Conservation (phyloP, 2,797 vertebrate genomes). For the Sebastes glaucus region DNA sequence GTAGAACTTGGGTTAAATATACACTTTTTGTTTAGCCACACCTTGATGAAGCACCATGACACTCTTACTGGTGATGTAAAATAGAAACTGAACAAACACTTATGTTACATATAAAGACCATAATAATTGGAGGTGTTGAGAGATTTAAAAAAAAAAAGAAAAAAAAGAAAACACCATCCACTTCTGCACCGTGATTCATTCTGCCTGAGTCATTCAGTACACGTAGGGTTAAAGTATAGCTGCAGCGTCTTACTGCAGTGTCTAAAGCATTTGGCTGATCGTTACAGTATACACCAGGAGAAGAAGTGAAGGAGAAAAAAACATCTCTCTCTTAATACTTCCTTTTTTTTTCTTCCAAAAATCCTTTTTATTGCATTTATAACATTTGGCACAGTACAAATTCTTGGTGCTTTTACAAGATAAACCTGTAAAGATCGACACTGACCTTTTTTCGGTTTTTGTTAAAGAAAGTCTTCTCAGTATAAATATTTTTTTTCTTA, state of each 20-base stretch:
- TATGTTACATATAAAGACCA: not conserved
- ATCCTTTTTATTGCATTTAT: conserved; percentile 95
- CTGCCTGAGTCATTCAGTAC: conserved; percentile 74
- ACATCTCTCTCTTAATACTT: conserved; percentile 71
- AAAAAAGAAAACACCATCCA: conserved; percentile 76
- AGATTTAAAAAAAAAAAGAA: not conserved
- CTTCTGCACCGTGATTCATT: conserved; percentile 75
- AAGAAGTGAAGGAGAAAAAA: conserved; percentile 64
- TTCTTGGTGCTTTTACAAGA: conserved; percentile 91
- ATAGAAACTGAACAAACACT: not conserved
- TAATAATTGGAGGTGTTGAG: conserved; percentile 4
- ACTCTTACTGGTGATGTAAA: not conserved
- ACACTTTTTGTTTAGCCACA: conserved; percentile 38
- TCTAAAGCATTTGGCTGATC: conserved; percentile 84
- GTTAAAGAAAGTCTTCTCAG: conserved; percentile 88
- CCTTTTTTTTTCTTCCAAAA: conserved; percentile 84
- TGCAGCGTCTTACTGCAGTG: conserved; percentile 91
- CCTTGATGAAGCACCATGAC: conserved; percentile 34
- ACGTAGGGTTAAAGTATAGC: conserved; percentile 86
- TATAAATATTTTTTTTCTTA: conserved; percentile 87
- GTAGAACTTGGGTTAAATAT: not conserved
- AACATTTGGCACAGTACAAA: conserved; percentile 97
- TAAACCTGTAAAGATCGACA: conserved; percentile 92
- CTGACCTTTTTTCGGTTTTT: conserved; percentile 82
- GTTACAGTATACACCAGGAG: conserved; percentile 81